Base-by-base conservation (phyloP, 2,888 invertebrate species). In the Agrilus mali region DNA sequence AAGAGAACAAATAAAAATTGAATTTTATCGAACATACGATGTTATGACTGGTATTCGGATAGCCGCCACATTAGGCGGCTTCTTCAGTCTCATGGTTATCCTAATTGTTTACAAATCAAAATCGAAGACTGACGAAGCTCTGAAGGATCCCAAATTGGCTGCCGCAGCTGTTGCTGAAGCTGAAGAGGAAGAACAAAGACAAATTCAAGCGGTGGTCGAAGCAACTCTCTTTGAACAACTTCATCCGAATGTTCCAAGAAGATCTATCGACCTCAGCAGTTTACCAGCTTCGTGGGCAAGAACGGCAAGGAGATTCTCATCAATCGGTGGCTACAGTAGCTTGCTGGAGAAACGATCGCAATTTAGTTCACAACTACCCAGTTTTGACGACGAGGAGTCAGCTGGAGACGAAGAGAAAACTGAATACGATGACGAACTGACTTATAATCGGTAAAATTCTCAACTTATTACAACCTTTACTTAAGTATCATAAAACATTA, bases 1-100 rank as follows among this genome's bases (percentile, higher is more conserved):
- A 36, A 44, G 46, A 43, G 82, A 84, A 63, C 77, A 79, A 58
- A 74, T 80, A 57, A 81, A 82, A 59, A 74, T 80, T 57, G 85
- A 86, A 63, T 90, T 86, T 70, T 89, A 87, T 73, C 82, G 83
- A 57, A 86, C 88, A 33, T 93, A 93, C 70, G 89, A 92, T 74
- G 86, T 86, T 66, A 90, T 89, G 89, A 92, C 90, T 57, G 92
- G 92, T 53, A 80, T 92, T 51, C 78, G 90, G 52, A 92, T 92
- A 67, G 92, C 92, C 55, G 86, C 86, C 55, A 92, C 92, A 3
- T 73, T 93, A 41, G 89, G 90, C 57, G 88, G 88, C 56, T 89
- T 92, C 69, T 92, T 92, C 69, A 83, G 86, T 50, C 74, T 92
- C 58, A 90, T 92, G 84, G 88, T 90, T 38, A 81, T 92, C 64